Evolutionary conservation across 2,113 vertebrate genomes (phyloP), one percentile per base, ranked within the genome.

Genomic region (Drymodes brunneopygia): DNA sequence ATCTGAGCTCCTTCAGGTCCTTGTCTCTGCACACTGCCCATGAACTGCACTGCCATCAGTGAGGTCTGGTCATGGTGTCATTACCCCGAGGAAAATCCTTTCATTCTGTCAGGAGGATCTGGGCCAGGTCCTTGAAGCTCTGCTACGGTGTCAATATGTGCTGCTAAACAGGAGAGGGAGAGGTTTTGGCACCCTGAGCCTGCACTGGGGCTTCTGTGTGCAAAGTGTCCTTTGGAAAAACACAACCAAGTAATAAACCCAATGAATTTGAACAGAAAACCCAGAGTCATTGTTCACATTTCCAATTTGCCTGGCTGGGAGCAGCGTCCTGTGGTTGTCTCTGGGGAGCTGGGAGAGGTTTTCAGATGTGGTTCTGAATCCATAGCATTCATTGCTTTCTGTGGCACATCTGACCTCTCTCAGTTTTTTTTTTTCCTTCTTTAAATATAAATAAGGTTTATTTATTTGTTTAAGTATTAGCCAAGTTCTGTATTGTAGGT

Each of bases 391-490:
- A 51, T 77, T 93, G 60, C 84, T 94, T 94, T 87, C 75, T 83
- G 90, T 3, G 64, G 77, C 81, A 86, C 25, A 28, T 36, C 42
- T 88, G 90, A 83, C 90, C 79, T 81, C 72, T 88, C 53, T 81
- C 60, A 5, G 12, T 3, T 19, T 53, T 51, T 51, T 36, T 54
- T 25, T 54, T 15, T 22, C 13, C n/a, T 78, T 74, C 60, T 92
- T 95, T 74, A 86, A 71, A 86, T 93, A 88, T 90, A 95, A 90
- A 81, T 80, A 93, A 88, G 10, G 60, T 67, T 94, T 94, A 91
- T 96, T 95, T 95, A 96, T 93, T 97, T 97, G 70, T 94, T 90
- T 93, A 90, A 91, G 66, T 95, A 74, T 94, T 96, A 92, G 80
- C 61, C 64, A 83, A 93, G 65, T 90, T 95, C 57, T 78, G 40